A percentile compares a stretch with the other conserved stretches of the same genome.
Evolutionary conservation across 2,888 invertebrate genomes (phyloP).

Genomic region (Mythimna lalbum): DNA sequence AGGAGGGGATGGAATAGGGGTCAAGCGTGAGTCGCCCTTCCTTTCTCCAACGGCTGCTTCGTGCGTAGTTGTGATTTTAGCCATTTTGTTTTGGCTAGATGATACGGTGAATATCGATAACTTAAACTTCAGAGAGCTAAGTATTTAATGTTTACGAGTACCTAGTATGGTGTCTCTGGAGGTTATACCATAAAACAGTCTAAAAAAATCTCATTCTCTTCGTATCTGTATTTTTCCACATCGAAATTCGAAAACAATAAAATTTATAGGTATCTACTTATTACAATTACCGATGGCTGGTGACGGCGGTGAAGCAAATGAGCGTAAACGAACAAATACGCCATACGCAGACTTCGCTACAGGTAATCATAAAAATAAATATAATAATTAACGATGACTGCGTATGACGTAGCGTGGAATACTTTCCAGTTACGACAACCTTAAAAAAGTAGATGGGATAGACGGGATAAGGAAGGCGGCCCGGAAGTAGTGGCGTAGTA

Average conservation of each 20-base stretch:
- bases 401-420: neutral
- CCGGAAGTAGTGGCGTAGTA: neutral
- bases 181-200: neutral
- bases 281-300: too few species aligned
- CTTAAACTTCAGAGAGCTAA: constrained; percentile 31
- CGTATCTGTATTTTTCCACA: neutral
- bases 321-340: too few species aligned
- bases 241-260: neutral
- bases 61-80: constrained; percentile 37
- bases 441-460: too few species aligned
- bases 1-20: constrained; percentile 43
- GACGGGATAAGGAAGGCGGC: neutral
- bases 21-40: constrained; percentile 48
- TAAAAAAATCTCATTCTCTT: neutral
- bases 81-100: constrained; percentile 41
- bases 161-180: neutral
- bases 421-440: neutral
- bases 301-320: too few species aligned
- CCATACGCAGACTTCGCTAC: too few species aligned
- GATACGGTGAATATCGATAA: constrained; percentile 39
- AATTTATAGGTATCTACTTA: neutral
- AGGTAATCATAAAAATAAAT: too few species aligned
- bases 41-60: constrained; percentile 19
- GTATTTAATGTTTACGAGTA: constrained; percentile 14
- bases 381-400: neutral